phyloP scores from a whole-genome alignment of 2,888 invertebrate species.

The Philereme transversata region DNA sequence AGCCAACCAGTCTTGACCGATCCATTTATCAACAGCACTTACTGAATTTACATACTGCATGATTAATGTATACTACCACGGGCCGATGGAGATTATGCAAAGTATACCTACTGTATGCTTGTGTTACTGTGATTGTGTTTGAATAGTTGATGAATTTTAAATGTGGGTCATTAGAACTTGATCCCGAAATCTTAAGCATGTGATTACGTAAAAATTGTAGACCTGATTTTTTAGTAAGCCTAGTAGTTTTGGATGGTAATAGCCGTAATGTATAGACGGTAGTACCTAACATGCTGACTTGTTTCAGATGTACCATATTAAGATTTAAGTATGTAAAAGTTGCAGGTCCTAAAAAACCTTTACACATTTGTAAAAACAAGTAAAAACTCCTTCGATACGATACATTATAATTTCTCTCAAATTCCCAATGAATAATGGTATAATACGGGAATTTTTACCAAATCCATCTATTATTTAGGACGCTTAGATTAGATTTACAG shows the following conservation, averaged over 20 bases:
- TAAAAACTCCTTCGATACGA: slow-evolving; percentile 37
- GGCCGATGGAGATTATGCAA: background rate
- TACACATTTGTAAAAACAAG: background rate
- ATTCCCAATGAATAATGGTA: slow-evolving; percentile 66
- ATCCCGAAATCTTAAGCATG: too few relatives aligned
- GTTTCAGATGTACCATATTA: too few relatives aligned
- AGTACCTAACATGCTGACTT: too few relatives aligned
- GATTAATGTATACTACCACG: slow-evolving; percentile 63
- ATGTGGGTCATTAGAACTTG: background rate
- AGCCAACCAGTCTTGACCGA: slow-evolving; percentile 60
- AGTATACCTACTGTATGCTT: background rate
- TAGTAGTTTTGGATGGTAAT: slow-evolving; percentile 54
- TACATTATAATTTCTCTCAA: slow-evolving; percentile 58
- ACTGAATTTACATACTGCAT: slow-evolving; percentile 77
- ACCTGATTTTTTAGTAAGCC: too few relatives aligned
- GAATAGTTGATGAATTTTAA: background rate
- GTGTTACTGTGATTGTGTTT: background rate
- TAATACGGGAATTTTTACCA: slow-evolving; percentile 68
- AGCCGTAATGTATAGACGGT: too few relatives aligned
- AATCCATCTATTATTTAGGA: slow-evolving; percentile 74
- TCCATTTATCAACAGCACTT: slow-evolving; percentile 80
- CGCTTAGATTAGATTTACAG: slow-evolving; percentile 71
- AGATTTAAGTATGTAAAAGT: too few relatives aligned
- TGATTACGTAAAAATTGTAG: too few relatives aligned
- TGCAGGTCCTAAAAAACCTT: too few relatives aligned